Evolutionary conservation across 2,888 invertebrate genomes (phyloP), one percentile per base, ranked within the genome.

Genomic region (Microplitis manilae): DNA sequence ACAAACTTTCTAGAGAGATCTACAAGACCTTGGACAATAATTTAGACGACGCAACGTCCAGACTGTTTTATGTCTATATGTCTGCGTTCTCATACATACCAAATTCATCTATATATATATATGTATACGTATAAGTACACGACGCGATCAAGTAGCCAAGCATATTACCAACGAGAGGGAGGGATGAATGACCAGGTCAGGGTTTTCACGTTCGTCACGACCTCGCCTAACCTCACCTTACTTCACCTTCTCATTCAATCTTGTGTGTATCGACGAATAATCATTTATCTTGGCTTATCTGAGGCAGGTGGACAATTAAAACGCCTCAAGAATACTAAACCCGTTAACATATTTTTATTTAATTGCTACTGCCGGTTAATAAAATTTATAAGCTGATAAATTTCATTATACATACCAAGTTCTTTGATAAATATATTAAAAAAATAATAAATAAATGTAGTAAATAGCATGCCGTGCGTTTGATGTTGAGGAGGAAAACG

Each of bases 131-230:
- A 13, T 0, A 13, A 30, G 65, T 65, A 65, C 65, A 8, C 20
- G 20, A 65, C n/a, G 67, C 79, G 73, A 80, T 75, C 79, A 80
- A 78, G 74, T 75, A 62, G 69, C 65, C 77, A 77, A 74, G 77
- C 40, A 50, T 50, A 50, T 50, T 50, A 50, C 50, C 50, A 50
- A 50, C 77, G 77, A 70, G 79, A 81, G 78, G 81, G 78, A 74
- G 79, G 83, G 80, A 81, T 82, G 81, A 81, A 81, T 84, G 86
- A 86, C 84, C 86, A 83, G 86, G 86, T 86, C 86, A 86, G 85
- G 86, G 85, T 84, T 85, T 85, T 83, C 80, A 84, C 83, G 83
- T 82, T 83, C 82, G 83, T 81, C 85, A 82, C 82, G 83, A 85
- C 84, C 85, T 84, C 85, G 82, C 81, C 82, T 84, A 83, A 86